Evolutionary conservation across 2,797 vertebrate genomes (phyloP).

Genomic region (Todus mexicanus): DNA sequence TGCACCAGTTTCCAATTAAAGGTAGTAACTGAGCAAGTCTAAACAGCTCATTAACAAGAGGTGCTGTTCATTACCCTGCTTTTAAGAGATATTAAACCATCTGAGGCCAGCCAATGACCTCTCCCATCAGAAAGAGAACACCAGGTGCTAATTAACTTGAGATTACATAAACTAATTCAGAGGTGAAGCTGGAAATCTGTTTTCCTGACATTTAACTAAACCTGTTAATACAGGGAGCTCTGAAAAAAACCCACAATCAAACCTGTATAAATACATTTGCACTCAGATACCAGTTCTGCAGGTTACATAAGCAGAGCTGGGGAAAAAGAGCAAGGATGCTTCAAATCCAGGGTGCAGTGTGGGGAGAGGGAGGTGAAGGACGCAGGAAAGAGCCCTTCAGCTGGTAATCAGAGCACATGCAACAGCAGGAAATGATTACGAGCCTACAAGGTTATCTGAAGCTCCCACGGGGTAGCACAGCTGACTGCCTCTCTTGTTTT

Average conservation of each 20-base stretch:
- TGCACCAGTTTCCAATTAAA: neutral
- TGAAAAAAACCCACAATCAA: neutral
- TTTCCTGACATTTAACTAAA: neutral
- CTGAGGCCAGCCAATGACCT: neutral
- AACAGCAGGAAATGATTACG: conserved; percentile 31
- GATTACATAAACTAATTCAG: neutral
- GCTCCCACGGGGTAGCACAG: neutral
- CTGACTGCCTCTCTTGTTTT: conserved; percentile 25
- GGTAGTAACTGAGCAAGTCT: neutral
- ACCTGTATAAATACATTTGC: neutral
- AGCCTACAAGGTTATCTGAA: neutral
- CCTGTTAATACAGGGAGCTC: neutral
- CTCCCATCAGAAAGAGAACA: neutral
- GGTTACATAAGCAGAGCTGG: neutral
- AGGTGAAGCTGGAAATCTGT: neutral
- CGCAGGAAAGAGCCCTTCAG: conserved; percentile 31
- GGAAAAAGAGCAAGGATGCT: neutral
- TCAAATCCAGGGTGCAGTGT: neutral
- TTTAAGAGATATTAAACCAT: neutral
- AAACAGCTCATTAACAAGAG: neutral
- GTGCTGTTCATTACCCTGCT: neutral
- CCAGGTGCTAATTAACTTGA: conserved; percentile 22
- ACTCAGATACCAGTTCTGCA: neutral
- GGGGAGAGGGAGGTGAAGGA: conserved; percentile 38
- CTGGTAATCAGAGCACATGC: conserved; percentile 26